Percentiles rank a stretch among this genome's conserved stretches.
Evolutionary conservation across 2,888 invertebrate genomes (phyloP).

Genomic region (Colletes collaris): DNA sequence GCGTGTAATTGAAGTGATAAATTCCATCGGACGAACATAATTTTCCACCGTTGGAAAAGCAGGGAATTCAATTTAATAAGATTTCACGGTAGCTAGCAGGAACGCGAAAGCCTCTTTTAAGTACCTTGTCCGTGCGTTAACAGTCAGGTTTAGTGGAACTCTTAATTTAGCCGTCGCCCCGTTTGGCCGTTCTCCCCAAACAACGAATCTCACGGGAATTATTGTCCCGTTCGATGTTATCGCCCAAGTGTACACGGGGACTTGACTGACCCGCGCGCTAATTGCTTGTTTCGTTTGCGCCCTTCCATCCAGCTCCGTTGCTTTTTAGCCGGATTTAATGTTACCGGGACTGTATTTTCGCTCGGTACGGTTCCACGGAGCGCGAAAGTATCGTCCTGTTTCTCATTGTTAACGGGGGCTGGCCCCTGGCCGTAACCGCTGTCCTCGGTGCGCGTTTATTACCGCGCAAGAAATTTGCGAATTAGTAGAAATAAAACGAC

Average conservation of each 20-base stretch:
- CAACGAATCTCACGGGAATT: conserved; percentile 22
- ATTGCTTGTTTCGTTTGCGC: conserved; percentile 36
- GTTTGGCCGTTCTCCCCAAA: background rate
- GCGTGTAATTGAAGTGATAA: conserved; percentile 24
- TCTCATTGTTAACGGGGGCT: conserved; percentile 32
- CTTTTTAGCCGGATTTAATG: conserved; percentile 54
- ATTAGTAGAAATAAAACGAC: conserved; percentile 49
- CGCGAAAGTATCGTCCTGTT: conserved; percentile 24
- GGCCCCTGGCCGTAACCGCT: conserved; percentile 8
- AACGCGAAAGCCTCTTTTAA: background rate
- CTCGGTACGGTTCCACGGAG: background rate
- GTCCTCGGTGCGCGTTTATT: conserved; percentile 33
- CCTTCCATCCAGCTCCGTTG: conserved; percentile 6
- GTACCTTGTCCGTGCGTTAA: conserved; percentile 15
- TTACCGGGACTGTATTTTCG: conserved; percentile 37
- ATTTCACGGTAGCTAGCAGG: background rate
- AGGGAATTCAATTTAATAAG: conserved; percentile 38
- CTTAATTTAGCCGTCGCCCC: conserved; percentile 21
- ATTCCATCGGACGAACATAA: background rate
- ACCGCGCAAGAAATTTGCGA: conserved; percentile 46
- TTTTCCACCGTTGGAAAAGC: background rate
- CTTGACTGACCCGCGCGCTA: conserved; percentile 16
- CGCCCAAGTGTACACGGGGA: background rate
- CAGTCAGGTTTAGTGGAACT: conserved; percentile 8
- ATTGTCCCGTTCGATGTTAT: conserved; percentile 28